These are phyloP conservation scores for Pogonognathellus flavescens DNA, from an alignment of 1,140 invertebrate species.

Conservation along the genomic window DNA sequence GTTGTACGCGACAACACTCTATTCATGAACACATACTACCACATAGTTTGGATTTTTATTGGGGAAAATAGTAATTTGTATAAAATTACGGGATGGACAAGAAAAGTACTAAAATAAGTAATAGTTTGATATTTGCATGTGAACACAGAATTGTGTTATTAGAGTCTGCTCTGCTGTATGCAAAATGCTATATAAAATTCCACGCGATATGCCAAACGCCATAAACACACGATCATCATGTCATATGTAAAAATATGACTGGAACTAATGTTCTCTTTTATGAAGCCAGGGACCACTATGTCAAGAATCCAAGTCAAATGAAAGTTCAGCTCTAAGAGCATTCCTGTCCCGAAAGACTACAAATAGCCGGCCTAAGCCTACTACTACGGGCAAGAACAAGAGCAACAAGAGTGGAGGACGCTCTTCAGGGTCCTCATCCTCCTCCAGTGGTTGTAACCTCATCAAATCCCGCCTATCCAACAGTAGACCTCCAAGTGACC, in stretches of 20 bases:
- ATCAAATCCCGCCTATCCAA: not conserved
- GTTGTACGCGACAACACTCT: no score
- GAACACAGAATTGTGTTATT: no score
- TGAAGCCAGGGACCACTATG: slow-evolving; percentile 60
- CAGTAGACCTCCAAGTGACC: slow-evolving; percentile 47
- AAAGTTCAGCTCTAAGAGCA: slow-evolving; percentile 55
- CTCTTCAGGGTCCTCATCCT: not conserved
- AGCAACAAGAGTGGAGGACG: slow-evolving; percentile 14
- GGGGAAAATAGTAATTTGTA: no score
- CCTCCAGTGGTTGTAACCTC: slow-evolving; percentile 5
- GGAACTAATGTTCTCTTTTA: slow-evolving; percentile 53
- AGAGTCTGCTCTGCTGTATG: no score
- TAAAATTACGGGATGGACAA: no score
- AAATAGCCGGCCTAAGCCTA: not conserved
- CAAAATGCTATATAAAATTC: no score
- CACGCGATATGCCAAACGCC: no score
- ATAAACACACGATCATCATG: not conserved
- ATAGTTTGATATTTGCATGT: no score
- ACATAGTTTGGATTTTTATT: no score
- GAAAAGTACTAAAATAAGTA: no score
- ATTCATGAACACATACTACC: no score
- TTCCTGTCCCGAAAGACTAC: slow-evolving; percentile 51
- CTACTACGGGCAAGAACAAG: not conserved
- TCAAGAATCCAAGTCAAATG: slow-evolving; percentile 29
- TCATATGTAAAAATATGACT: slow-evolving; percentile 7